Conservation (phyloP, 2,797 vertebrate species). For the Acanthurus lineatus region DNA sequence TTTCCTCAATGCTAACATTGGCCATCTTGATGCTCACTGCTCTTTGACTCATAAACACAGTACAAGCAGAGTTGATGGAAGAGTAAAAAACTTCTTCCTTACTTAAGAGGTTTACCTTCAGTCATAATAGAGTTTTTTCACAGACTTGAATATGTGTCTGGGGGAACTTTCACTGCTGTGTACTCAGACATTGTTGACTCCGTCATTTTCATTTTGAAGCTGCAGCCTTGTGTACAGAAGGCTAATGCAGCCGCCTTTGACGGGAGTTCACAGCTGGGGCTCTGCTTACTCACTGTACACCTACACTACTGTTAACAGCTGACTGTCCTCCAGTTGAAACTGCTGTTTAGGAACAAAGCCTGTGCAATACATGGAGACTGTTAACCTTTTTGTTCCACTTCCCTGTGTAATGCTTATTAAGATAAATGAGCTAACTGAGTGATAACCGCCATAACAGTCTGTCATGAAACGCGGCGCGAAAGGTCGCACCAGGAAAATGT, state of each 20-base stretch:
- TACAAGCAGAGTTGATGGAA: no score
- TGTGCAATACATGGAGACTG: not conserved
- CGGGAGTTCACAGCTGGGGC: constrained; percentile 31
- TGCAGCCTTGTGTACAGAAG: constrained; percentile 5
- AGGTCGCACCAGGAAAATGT: constrained; percentile 60
- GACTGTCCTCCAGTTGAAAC: constrained; percentile 32
- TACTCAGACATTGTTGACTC: not conserved
- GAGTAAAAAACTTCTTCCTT: no score
- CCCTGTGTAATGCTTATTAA: constrained; percentile 36
- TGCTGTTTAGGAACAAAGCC: constrained; percentile 26
- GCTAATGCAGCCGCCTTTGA: constrained; percentile 1
- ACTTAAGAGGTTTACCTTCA: no score
- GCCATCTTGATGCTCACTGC: no score
- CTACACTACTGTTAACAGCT: constrained; percentile 11
- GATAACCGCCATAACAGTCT: constrained; percentile 59
- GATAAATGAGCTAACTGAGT: constrained; percentile 55
- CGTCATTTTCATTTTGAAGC: constrained; percentile 2
- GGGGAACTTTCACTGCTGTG: not conserved
- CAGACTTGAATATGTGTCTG: no score
- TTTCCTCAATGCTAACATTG: no score
- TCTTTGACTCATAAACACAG: no score
- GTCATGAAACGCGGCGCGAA: constrained; percentile 54
- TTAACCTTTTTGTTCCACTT: constrained; percentile 8
- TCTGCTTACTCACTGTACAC: constrained; percentile 40
- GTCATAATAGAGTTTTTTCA: no score